A percentile compares a stretch with the other conserved stretches of the same genome.
Evolutionary conservation across 2,113 vertebrate genomes (phyloP).

Genomic region (Microcebus jonahi): DNA sequence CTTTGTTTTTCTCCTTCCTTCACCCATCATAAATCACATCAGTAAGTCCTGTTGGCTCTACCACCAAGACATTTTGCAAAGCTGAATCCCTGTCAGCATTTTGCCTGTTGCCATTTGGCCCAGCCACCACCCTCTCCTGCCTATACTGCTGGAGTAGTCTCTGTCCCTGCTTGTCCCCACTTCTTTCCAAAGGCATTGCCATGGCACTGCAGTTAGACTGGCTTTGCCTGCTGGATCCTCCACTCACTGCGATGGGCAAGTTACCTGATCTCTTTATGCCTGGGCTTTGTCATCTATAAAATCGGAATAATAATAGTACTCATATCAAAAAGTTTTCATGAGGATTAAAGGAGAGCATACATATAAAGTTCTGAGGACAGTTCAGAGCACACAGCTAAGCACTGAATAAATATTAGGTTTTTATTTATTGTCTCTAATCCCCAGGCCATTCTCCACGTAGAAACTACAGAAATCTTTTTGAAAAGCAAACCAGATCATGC

Average conservation of each 20-base stretch:
- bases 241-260: neutral
- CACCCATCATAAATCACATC: neutral
- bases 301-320: neutral
- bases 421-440: neutral
- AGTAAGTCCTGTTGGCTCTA: neutral
- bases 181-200: neutral
- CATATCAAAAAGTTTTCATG: constrained; percentile 6
- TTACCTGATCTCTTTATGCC: neutral
- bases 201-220: neutral
- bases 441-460: neutral
- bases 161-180: neutral
- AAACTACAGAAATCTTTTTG: constrained; percentile 30
- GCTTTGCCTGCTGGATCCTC: neutral
- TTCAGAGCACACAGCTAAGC: constrained; percentile 1
- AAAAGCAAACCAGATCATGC: constrained; percentile 3
- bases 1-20: constrained; percentile 2
- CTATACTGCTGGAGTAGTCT: neutral
- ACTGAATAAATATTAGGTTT: constrained; percentile 21
- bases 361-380: neutral
- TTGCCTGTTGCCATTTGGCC: neutral
- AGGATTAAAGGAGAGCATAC: constrained; percentile 1
- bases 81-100: neutral
- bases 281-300: constrained; percentile 32
- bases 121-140: neutral
- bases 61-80: neutral